phyloP scores from a whole-genome alignment of 2,888 invertebrate species.

The Rambutsinella grinnellia region DNA sequence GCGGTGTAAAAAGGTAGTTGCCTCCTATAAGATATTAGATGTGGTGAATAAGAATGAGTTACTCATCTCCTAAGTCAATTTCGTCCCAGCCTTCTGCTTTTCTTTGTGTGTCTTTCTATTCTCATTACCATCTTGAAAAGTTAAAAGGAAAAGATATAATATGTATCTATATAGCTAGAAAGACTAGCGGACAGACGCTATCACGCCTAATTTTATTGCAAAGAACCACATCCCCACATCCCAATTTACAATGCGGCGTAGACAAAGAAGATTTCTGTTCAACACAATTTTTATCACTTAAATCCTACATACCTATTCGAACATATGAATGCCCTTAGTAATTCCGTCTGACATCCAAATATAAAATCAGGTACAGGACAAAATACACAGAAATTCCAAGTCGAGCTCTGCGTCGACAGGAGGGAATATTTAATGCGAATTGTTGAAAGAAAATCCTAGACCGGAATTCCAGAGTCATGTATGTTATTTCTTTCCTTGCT shows the following conservation, averaged over 20 bases:
- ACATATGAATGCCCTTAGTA: not conserved
- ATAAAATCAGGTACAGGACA: too few relatives aligned
- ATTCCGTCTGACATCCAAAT: not conserved
- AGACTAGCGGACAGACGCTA: too few relatives aligned
- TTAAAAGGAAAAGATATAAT: not conserved
- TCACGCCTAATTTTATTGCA: too few relatives aligned
- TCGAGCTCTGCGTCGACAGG: too few relatives aligned
- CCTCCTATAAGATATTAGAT: not conserved
- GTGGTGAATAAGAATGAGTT: not conserved
- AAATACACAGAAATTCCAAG: too few relatives aligned
- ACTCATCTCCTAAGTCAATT: slow-evolving; percentile 8
- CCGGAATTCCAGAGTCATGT: not conserved
- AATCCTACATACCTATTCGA: not conserved
- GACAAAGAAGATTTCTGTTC: too few relatives aligned
- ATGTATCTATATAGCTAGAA: not conserved
- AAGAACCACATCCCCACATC: too few relatives aligned
- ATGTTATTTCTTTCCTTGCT: not conserved
- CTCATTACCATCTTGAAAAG: not conserved
- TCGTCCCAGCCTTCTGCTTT: not conserved
- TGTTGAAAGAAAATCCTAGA: not conserved
- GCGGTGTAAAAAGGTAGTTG: not conserved
- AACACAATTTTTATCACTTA: too few relatives aligned
- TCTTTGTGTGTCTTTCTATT: not conserved
- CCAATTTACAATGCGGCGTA: too few relatives aligned
- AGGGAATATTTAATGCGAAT: not conserved